phyloP scores from a whole-genome alignment of 2,888 invertebrate genomes.

The Fissipunctia ypsillon region DNA sequence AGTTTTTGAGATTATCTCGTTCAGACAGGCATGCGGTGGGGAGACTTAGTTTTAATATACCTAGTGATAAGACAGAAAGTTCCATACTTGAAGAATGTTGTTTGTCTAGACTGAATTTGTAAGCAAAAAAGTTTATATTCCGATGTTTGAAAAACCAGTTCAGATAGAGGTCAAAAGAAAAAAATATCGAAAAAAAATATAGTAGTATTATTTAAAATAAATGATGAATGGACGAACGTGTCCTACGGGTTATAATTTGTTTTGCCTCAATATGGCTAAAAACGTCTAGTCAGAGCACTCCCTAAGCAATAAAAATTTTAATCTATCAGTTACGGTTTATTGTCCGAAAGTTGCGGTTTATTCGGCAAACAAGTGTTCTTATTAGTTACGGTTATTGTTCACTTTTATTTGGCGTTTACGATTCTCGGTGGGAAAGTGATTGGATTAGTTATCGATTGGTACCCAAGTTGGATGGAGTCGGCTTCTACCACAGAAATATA shows the following conservation, averaged over 20 bases:
- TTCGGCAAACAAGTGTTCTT: constrained; percentile 69
- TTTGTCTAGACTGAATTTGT: not conserved
- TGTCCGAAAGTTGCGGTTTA: constrained; percentile 68
- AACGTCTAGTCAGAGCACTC: not conserved
- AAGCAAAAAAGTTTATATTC: not conserved
- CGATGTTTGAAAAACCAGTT: not conserved
- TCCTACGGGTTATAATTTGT: not conserved
- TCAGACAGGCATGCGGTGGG: too few relatives aligned
- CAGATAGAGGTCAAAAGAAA: not conserved
- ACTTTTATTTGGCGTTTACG: constrained; percentile 65
- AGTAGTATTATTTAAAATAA: too few relatives aligned
- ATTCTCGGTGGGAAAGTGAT: constrained; percentile 47
- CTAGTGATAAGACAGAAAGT: too few relatives aligned
- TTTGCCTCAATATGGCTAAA: not conserved
- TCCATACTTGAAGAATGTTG: not conserved
- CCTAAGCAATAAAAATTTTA: constrained; percentile 63
- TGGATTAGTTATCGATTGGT: constrained; percentile 49
- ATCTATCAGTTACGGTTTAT: constrained; percentile 69
- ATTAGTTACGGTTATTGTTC: constrained; percentile 56
- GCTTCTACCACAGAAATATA: too few relatives aligned
- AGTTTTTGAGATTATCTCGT: too few relatives aligned
- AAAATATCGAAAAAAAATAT: too few relatives aligned
- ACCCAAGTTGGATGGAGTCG: not conserved
- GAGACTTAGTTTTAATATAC: too few relatives aligned
- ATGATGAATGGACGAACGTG: not conserved